phyloP scores from a whole-genome alignment of 2,113 vertebrate species.

The Riparia riparia region DNA sequence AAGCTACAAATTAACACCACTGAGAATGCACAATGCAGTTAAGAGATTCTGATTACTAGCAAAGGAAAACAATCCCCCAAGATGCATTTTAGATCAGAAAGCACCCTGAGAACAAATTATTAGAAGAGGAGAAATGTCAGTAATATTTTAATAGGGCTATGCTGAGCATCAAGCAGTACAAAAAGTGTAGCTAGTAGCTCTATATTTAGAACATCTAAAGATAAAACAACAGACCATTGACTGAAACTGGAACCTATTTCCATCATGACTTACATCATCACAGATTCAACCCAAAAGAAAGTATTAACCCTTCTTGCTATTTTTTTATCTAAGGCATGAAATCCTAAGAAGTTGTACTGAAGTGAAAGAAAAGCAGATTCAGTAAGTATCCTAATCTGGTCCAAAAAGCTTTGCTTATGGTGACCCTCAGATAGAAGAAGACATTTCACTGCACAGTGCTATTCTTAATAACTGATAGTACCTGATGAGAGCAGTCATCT shows the following conservation, averaged over 20 bases:
- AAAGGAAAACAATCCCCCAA: not conserved
- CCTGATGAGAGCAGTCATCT: not conserved
- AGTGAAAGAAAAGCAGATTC: not conserved
- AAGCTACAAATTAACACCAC: constrained; percentile 5
- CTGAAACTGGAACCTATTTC: not conserved
- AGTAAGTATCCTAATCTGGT: not conserved
- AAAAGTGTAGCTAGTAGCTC: not conserved
- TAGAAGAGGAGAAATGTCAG: not conserved
- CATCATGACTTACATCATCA: not conserved
- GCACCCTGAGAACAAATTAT: not conserved
- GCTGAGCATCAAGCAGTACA: not conserved
- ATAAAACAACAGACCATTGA: not conserved
- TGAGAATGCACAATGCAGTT: not conserved
- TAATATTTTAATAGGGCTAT: not conserved
- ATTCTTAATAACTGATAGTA: not conserved
- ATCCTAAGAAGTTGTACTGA: not conserved
- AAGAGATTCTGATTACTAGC: not conserved
- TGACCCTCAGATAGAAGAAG: rapidly evolving
- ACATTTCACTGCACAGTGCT: not conserved
- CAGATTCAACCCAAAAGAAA: not conserved
- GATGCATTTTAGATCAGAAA: not conserved
- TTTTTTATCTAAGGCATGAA: not conserved
- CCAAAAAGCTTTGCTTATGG: not conserved
- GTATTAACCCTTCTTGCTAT: not conserved
- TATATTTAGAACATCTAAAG: not conserved